Evolutionary conservation across 2,113 vertebrate species (phyloP), one percentile per base, ranked within the genome.

Genomic region (Salvator merianae): DNA sequence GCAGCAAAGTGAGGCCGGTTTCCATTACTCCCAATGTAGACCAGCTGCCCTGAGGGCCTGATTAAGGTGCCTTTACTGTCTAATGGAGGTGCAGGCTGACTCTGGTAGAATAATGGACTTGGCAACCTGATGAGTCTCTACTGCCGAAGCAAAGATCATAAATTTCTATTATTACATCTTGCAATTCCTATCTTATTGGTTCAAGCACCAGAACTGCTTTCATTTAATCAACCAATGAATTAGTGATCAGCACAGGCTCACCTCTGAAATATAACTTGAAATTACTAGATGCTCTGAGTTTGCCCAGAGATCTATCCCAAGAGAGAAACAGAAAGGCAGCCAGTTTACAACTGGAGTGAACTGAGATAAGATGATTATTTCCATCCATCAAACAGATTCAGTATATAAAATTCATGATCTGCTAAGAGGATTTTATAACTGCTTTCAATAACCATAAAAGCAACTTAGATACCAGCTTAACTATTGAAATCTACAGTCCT

Each of bases 361-460:
- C 68, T 73, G 26, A 84, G 36, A 71, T 62, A 47, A 71, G 36
- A 28, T 43, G 24, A 47, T 79, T 85, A 79, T 85, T 79, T 79
- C 55, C 68, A 72, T 13, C 68, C 69, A 85, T 79, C 76, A 79
- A 72, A 28, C 53, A 65, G 38, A 73, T 79, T 85, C 77, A 85
- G 55, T 65, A 72, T 72, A 79, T 65, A 79, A 84, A 79, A 78
- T 79, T 47, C 36, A 79, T 84, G 76, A 79, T 79, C 83, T 84
- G 36, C 50, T 84, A 79, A 73, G 55, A 85, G 55, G 81, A 85
- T 65, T 47, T 50, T 63, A 84, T 73, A 40, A 62, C 68, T 73
- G 24, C 76, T 50, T 85, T 36, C 83, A 85, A 79, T 79, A 72
- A 71, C 68, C 36, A 71, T 32, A 79, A 79, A 78, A 79, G 20